phyloP scores from a whole-genome alignment of 2,797 vertebrate species.

The Euthynnus affinis region DNA sequence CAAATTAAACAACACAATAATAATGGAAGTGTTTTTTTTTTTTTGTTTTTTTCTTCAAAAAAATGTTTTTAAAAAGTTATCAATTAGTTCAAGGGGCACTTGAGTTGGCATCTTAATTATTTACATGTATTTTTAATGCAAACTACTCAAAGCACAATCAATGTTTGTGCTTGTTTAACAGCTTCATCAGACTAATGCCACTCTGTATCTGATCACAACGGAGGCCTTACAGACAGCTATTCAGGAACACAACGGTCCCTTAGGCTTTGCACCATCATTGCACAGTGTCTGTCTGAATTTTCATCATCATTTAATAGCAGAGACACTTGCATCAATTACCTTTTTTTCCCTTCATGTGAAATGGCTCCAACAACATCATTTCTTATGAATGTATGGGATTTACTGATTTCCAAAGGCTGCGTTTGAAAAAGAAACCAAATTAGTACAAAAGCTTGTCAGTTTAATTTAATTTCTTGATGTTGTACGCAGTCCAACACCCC shows the following conservation, averaged over 20 bases:
- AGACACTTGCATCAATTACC: neutral
- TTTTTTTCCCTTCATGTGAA: constrained; percentile 12
- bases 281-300: constrained; percentile 41
- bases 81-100: neutral
- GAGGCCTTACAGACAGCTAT: constrained; percentile 14
- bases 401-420: neutral
- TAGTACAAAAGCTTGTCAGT: neutral
- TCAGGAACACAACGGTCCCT: constrained; percentile 17
- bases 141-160: neutral
- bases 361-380: neutral
- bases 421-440: constrained; percentile 2
- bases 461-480: neutral
- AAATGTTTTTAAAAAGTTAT: too few relatives aligned
- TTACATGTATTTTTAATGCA: neutral
- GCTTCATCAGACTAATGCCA: constrained; percentile 39
- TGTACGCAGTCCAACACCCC: neutral
- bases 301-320: constrained; percentile 39
- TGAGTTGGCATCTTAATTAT: neutral
- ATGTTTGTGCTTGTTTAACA: constrained; percentile 28
- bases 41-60: too few relatives aligned
- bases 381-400: neutral
- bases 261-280: constrained; percentile 19
- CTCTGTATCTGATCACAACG: constrained; percentile 33
- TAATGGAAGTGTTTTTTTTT: neutral
- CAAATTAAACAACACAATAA: too few relatives aligned